Evolutionary conservation across 2,888 invertebrate genomes (phyloP), one percentile per base, ranked within the genome.

Genomic region (Monopis laevigella): DNA sequence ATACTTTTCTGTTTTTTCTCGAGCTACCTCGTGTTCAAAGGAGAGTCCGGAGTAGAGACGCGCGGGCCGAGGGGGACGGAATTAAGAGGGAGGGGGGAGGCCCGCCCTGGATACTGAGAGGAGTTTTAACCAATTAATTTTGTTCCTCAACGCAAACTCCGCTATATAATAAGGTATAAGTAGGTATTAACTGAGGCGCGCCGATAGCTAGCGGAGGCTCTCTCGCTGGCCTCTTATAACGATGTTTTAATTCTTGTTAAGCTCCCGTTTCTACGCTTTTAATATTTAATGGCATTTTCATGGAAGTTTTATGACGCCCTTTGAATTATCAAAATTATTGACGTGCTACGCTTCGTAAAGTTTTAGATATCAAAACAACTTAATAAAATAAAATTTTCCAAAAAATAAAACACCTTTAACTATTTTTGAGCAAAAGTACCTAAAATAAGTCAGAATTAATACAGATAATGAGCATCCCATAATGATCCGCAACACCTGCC

Each of bases 111-210:
- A 81, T 80, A 80, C 81, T 70, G 78, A 81, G 82, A 82, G 82
- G 82, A 82, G 82, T 82, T 82, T 82, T 82, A 82, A 82, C 82
- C 82, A 82, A 82, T 82, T 82, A 82, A 82, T 82, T 82, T 82
- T 82, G 82, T 81, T 82, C 82, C 82, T 81, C 81, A 80, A 80
- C 80, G 78, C 80, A 80, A 80, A 80, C 80, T 80, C 72, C 67
- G 80, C 78, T 77, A 78, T 80, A 78, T 77, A 80, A 78, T 80
- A 80, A 78, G 78, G 75, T 80, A 80, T 78, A 78, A 80, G 80
- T 78, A 80, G 80, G 74, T 77, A 75, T 78, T 78, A 80, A 72
- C 71, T 65, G 74, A 73, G 73, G 69, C 72, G 74, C 74, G 75
- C 74, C 75, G 80, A 74, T 75, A 69, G 78, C 77, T 64, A 56